Conservation (phyloP, 92 coral and sea anemone genomes). For the Parazoanthus atlanticus region DNA sequence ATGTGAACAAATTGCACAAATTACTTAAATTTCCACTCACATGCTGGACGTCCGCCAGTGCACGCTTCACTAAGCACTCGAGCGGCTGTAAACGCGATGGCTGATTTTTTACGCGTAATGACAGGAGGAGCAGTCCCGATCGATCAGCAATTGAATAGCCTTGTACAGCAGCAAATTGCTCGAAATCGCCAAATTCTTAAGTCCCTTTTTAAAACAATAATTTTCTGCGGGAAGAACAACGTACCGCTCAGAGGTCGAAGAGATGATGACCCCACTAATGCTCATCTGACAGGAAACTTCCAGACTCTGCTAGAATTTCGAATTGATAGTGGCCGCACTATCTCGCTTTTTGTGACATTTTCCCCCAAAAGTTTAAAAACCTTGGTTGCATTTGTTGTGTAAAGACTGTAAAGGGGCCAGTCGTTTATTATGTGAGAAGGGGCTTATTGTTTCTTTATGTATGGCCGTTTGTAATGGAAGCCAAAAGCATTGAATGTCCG, state of each 20-base stretch:
- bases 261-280: slow-evolving; percentile 52
- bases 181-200: too few species aligned
- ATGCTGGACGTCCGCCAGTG: slow-evolving; percentile 39
- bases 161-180: slow-evolving; percentile 11
- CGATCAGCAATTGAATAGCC: slow-evolving; percentile 37
- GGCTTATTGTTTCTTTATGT: too few species aligned
- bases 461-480: too few species aligned
- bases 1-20: slow-evolving; percentile 30
- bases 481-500: too few species aligned
- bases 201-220: too few species aligned
- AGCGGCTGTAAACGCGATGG: slow-evolving; percentile 46
- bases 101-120: slow-evolving; percentile 38
- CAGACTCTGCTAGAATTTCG: slow-evolving; percentile 58
- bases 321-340: slow-evolving; percentile 64
- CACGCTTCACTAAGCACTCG: slow-evolving; percentile 30
- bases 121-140: slow-evolving; percentile 43
- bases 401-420: too few species aligned
- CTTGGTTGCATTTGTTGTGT: too few species aligned
- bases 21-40: slow-evolving; percentile 33
- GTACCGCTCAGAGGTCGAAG: slow-evolving; percentile 45
- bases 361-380: too few species aligned
- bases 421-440: too few species aligned
- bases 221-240: too few species aligned
- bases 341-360: too few species aligned
- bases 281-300: slow-evolving; percentile 46